Evolutionary conservation across 2,888 invertebrate genomes (phyloP), one percentile per base, ranked within the genome.

Genomic region (Eretmocerus hayati): DNA sequence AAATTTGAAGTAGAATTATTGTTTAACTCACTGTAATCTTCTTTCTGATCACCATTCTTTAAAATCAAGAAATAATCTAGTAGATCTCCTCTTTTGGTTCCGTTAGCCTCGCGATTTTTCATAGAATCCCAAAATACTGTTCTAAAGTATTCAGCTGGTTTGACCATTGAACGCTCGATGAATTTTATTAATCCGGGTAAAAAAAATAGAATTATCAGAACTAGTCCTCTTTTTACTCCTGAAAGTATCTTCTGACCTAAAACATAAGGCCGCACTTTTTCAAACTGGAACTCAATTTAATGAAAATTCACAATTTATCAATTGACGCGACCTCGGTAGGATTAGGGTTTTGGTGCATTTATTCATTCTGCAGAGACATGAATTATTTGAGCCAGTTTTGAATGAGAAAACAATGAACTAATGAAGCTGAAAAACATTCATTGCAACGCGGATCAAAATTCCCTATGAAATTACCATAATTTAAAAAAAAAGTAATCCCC

Each of bases 71-170:
- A 54, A 5, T 54, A 56, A 46, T 65, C 66, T 2, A 66, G 52
- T 30, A 66, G 35, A 46, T 65, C 65, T 16, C 60, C 61, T 51
- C 62, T 54, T 6, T 60, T 57, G 8, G 50, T 50, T 16, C 56
- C 55, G 8, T 47, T 46, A 20, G 53, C 50, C 44, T 66, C 64
- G 15, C 65, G 53, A 1, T 47, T 53, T 1, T 57, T 56, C 40
- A 60, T 57, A 1, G 65, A 63, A 16, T 61, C 56, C 62, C 61
- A 61, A 44, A 65, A 66, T 37, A 62, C 50, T 2, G 42, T 30
- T 8, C 64, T 56, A 40, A 65, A 63, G 47, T 61, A 63, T 42
- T 62, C 46, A 1, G 60, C 59, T 3, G 61, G 61, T 35, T 38
- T 49, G 22, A 49, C 59, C 38, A 58, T 54, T 3, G 59, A 48